Percentiles rank a stretch among this genome's conserved stretches.
phyloP scores from a whole-genome alignment of 2,113 vertebrate genomes.

The Aphyosemion australe region DNA sequence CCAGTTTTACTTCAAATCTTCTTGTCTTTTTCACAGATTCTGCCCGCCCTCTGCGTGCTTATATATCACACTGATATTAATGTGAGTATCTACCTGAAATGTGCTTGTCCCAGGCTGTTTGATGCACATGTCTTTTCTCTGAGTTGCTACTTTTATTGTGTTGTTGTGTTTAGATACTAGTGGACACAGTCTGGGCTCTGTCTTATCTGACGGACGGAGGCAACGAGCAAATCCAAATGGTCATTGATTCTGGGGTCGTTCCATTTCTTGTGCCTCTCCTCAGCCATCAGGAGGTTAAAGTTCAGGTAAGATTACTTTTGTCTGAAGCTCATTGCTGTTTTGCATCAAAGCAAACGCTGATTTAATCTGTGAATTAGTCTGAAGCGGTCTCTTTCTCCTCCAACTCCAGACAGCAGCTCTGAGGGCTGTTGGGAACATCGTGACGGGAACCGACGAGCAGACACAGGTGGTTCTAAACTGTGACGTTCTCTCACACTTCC shows the following conservation, averaged over 20 bases:
- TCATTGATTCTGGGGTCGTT: conserved; percentile 98
- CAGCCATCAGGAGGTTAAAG: conserved; percentile 99
- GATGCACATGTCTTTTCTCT: too few relatives aligned
- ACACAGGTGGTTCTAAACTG: conserved; percentile 99
- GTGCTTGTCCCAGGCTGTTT: too few relatives aligned
- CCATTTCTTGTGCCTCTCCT: conserved; percentile 97
- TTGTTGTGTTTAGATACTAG: conserved; percentile 85
- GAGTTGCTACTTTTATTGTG: too few relatives aligned
- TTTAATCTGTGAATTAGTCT: not conserved
- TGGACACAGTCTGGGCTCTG: conserved; percentile 99
- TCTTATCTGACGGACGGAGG: conserved; percentile 98
- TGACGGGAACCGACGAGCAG: conserved; percentile 98
- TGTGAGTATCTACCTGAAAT: conserved; percentile 83
- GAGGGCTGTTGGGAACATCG: conserved; percentile 98
- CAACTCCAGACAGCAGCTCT: conserved; percentile 90
- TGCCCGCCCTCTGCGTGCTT: conserved; percentile 96
- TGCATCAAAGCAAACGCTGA: not conserved
- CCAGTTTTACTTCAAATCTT: conserved; percentile 21
- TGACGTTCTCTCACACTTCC: conserved; percentile 97
- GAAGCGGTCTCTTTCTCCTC: not conserved
- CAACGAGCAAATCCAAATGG: conserved; percentile 99
- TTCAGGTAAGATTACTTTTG: conserved; percentile 83
- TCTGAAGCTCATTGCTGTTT: not conserved
- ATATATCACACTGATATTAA: conserved; percentile 99
- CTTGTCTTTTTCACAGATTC: conserved; percentile 84